Evolutionary conservation across 2,888 invertebrate genomes (phyloP).

Genomic region (Agriopis aurantiaria): DNA sequence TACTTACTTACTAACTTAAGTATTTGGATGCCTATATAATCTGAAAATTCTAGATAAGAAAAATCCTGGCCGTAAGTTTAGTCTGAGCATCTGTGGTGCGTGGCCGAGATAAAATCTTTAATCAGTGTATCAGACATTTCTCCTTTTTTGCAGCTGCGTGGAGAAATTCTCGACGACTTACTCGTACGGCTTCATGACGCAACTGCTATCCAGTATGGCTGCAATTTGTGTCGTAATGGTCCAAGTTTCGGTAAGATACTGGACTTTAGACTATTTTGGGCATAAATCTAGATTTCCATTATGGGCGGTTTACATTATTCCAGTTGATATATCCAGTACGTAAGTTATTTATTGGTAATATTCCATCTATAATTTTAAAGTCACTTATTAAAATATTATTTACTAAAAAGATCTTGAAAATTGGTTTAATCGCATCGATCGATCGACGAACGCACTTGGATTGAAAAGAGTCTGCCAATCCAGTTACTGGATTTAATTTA

Average conservation of each 20-base stretch:
- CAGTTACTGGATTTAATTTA: no score
- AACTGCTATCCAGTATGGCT: conserved; percentile 80
- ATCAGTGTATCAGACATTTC: conserved; percentile 19
- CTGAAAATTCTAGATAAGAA: neutral
- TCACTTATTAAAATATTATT: no score
- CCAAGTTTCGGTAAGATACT: conserved; percentile 78
- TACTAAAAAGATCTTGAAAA: no score
- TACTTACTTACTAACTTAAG: neutral
- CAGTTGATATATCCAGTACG: neutral
- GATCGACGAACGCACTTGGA: no score
- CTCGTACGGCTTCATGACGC: conserved; percentile 82
- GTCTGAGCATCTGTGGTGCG: neutral
- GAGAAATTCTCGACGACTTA: conserved; percentile 76
- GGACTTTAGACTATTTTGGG: conserved; percentile 20
- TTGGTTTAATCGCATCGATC: no score
- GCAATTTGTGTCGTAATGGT: conserved; percentile 84
- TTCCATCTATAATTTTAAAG: no score
- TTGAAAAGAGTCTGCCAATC: no score
- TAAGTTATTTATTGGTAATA: no score
- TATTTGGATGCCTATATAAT: neutral
- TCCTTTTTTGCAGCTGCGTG: conserved; percentile 68
- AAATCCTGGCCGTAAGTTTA: neutral
- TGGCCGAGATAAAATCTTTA: conserved; percentile 9
- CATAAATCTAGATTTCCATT: conserved; percentile 44
- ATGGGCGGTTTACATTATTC: neutral